Evolutionary conservation across 2,888 invertebrate species (phyloP), one percentile per base, ranked within the genome.

Genomic region (Drosophila testacea): DNA sequence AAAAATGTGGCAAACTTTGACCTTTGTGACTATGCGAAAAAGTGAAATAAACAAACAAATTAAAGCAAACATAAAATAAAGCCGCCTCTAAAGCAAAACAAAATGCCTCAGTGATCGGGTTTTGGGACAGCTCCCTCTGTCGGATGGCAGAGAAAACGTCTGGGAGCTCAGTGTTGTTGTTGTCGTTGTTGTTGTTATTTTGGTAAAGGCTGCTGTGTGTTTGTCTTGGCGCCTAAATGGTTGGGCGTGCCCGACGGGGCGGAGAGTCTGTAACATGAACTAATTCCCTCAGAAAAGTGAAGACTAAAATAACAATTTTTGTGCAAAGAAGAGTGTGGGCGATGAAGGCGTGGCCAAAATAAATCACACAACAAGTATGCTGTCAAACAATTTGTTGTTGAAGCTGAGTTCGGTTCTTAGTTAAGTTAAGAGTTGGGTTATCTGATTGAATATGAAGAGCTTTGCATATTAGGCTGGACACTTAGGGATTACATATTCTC

Each of bases 31-130:
- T 60, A 59, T 47, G 63, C 65, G 69, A 71, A 77, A 84, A 82
- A 65, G 83, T 70, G 85, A 87, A 83, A 87, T 80, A 88, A 82
- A 82, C 84, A 84, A 84, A 84, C 86, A 85, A 88, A 80, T 85
- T 83, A 76, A 83, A 72, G 77, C 73, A 74, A 74, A 73, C 78
- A 81, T 60, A 77, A 81, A 72, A 82, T 62, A 79, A 72, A 68
- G 71, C 69, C 59, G 66, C 67, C 69, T 75, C 30, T 34, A 79
- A 69, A 74, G 76, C 51, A 69, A 55, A 79, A 64, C 66, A 67
- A 69, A 79, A 57, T 64, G 61, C 36, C 51, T 62, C 42, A 72
- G 16, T 38, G 61, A 61, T 61, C 68, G 11, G 44, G 42, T 30
- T 54, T 56, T 3, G 46, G 36, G 16, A 34, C 22, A 50, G 50